Conservation (phyloP, 2,797 vertebrate species). For the Rachycentron canadum region DNA sequence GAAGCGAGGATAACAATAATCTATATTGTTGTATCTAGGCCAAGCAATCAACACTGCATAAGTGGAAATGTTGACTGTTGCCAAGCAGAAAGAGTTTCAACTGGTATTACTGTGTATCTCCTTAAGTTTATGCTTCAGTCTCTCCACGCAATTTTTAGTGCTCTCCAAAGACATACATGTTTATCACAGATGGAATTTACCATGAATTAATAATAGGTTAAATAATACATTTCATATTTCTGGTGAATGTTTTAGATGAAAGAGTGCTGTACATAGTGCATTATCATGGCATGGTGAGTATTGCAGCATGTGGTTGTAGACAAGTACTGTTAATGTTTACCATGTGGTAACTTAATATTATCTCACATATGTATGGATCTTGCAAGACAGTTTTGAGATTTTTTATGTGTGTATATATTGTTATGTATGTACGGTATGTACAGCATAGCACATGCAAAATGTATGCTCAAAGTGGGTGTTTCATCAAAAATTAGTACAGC, state of each 20-base stretch:
- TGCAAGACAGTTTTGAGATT: slow-evolving; percentile 15
- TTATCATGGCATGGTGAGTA: slow-evolving; percentile 36
- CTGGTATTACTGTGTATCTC: slow-evolving; percentile 36
- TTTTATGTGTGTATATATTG: slow-evolving; percentile 6
- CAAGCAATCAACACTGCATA: slow-evolving; percentile 77
- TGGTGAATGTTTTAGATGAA: slow-evolving; percentile 56
- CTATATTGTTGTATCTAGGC: slow-evolving; percentile 80
- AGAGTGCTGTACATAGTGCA: slow-evolving; percentile 23
- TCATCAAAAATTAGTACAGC: neutral
- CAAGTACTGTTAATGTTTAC: slow-evolving; percentile 47
- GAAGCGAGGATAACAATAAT: slow-evolving; percentile 75
- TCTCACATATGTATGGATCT: neutral
- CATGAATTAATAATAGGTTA: slow-evolving; percentile 76
- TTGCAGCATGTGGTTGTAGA: slow-evolving; percentile 30
- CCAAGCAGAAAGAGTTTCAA: slow-evolving; percentile 57
- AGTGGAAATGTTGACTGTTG: slow-evolving; percentile 63
- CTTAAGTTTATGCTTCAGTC: slow-evolving; percentile 48
- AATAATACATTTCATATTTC: slow-evolving; percentile 74
- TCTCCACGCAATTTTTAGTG: slow-evolving; percentile 33
- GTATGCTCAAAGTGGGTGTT: neutral
- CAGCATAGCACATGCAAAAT: neutral
- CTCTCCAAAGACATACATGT: slow-evolving; percentile 63
- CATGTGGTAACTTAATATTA: slow-evolving; percentile 13
- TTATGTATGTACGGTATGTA: neutral
- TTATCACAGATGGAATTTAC: slow-evolving; percentile 62